Evolutionary conservation across 2,888 invertebrate species (phyloP).

Genomic region (Heterodera filipjevi): DNA sequence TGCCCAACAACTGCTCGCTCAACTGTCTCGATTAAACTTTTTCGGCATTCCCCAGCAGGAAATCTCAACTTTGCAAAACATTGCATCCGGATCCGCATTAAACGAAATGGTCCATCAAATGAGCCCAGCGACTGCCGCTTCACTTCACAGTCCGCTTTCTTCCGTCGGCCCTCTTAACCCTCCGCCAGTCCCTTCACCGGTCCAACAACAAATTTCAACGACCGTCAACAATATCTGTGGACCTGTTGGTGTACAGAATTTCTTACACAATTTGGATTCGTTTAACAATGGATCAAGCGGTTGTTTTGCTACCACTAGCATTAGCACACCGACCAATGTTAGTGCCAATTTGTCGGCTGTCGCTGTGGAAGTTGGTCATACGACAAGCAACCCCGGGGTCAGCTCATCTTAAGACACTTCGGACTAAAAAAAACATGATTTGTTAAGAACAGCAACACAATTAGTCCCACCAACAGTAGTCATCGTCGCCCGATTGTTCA

Average conservation of each 20-base stretch:
- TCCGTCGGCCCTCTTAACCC: slow-evolving; percentile 6
- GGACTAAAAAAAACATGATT: background rate
- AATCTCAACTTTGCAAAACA: slow-evolving; percentile 17
- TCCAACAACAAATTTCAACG: slow-evolving; percentile 13
- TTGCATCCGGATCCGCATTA: slow-evolving; percentile 26
- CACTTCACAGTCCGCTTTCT: slow-evolving; percentile 16
- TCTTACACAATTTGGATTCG: slow-evolving; percentile 13
- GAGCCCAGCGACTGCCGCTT: slow-evolving; percentile 29
- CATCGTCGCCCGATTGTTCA: background rate
- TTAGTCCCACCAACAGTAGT: background rate
- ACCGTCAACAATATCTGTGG: background rate
- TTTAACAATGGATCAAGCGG: background rate
- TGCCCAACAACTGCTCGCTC: slow-evolving; percentile 20
- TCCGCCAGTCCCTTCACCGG: slow-evolving; percentile 16
- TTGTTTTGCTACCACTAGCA: background rate
- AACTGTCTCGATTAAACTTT: slow-evolving; percentile 17
- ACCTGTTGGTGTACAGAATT: slow-evolving; percentile 9
- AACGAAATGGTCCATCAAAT: slow-evolving; percentile 24
- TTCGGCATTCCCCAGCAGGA: slow-evolving; percentile 25
- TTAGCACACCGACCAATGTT: background rate
- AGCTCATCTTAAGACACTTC: background rate
- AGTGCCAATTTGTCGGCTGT: slow-evolving; percentile 8
- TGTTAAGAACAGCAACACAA: background rate
- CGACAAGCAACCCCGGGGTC: slow-evolving; percentile 12
- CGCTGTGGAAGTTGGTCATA: background rate